Evolutionary conservation across 2,113 vertebrate genomes (phyloP).

Genomic region (Haplochromis burtoni): DNA sequence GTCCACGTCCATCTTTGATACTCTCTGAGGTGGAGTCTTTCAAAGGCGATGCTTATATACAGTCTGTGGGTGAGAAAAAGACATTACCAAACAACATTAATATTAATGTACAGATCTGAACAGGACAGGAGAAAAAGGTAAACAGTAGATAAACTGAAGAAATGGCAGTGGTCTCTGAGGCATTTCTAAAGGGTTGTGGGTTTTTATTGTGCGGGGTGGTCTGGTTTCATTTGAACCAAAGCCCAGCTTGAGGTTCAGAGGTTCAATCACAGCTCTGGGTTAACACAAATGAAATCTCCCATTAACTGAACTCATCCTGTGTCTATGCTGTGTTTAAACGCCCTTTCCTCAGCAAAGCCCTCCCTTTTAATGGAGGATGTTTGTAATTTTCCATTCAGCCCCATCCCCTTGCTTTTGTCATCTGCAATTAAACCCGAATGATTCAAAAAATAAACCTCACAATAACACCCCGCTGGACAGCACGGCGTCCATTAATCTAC

Average conservation of each 20-base stretch:
- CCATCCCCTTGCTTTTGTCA: not conserved
- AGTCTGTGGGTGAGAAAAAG: not conserved
- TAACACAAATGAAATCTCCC: not conserved
- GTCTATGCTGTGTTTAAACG: not conserved
- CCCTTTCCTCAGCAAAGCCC: not conserved
- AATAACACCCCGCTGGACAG: slow-evolving; percentile 11
- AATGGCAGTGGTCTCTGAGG: not conserved
- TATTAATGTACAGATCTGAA: not conserved
- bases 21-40: not conserved
- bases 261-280: not conserved
- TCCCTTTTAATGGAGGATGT: not conserved
- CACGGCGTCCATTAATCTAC: slow-evolving; percentile 16
- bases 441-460: slow-evolving; percentile 12
- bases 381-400: slow-evolving; percentile 7
- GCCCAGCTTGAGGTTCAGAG: not conserved
- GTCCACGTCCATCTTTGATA: not conserved
- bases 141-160: not conserved
- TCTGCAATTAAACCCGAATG: slow-evolving; percentile 41
- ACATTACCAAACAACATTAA: not conserved
- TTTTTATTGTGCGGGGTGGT: not conserved
- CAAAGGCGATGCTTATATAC: not conserved
- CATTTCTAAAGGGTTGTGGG: not conserved
- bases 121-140: not conserved
- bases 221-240: not conserved
- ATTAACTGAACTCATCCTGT: not conserved